Evolutionary conservation across 1,140 invertebrate species (phyloP), one percentile per base, ranked within the genome.

Genomic region (Brachionus rubens): DNA sequence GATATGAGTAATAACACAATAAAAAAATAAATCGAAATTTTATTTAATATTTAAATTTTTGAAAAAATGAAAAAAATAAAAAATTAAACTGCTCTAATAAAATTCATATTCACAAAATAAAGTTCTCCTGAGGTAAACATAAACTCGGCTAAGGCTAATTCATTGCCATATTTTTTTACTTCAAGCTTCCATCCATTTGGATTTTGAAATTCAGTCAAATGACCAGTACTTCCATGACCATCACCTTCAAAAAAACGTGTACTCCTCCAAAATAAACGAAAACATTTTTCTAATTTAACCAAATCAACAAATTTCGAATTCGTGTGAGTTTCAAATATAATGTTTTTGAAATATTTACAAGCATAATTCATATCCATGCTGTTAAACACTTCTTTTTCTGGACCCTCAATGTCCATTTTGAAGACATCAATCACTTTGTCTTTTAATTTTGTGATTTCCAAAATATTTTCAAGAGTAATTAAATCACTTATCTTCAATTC

Each of bases 51-150:
- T n/a, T n/a, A n/a, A n/a, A n/a, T n/a, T n/a, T n/a, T n/a, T n/a
- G n/a, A n/a, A n/a, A n/a, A n/a, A n/a, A n/a, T n/a, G n/a, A n/a
- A n/a, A n/a, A n/a, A n/a, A n/a, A n/a, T n/a, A n/a, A n/a, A n/a
- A n/a, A n/a, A n/a, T n/a, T n/a, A n/a, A n/a, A n/a, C n/a, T n/a
- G n/a, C n/a, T n/a, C n/a, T n/a, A 54, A 67, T 41, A 70, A 70
- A 70, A 50, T 70, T 70, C 3, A 47, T 28, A 30, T 70, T 70
- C 10, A 70, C 65, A 46, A 70, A 70, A 50, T 70, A 70, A 6
- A 70, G 41, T 19, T 70, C 65, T 1, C 65, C 65, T 2, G 47
- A 48, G 4, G 41, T 48, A 16, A 70, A 50, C 65, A 70, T 47
- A 70, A 48, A 70, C 12, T 70, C 65, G 16, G 47, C 65, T 19